A percentile compares a stretch with the other conserved stretches of the same genome.
These are phyloP conservation scores for Anas flavirostris DNA, from an alignment of 2,797 vertebrate genomes.

Conservation along the genomic window DNA sequence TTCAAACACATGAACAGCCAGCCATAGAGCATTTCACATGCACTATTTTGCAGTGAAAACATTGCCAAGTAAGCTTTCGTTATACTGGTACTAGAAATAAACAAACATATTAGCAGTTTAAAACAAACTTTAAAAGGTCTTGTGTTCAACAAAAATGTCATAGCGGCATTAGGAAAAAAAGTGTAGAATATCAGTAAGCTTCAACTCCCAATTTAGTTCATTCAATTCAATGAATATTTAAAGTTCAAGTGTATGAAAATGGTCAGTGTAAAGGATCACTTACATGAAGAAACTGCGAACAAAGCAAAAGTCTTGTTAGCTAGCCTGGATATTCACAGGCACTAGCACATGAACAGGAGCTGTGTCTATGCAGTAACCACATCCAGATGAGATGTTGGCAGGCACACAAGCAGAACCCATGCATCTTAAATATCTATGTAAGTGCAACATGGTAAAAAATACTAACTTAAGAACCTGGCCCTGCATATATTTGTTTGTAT, in stretches of 20 bases:
- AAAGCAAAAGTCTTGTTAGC: neutral
- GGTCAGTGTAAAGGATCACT: constrained; percentile 14
- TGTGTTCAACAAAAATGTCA: constrained; percentile 24
- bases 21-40: constrained; percentile 24
- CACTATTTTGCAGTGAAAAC: constrained; percentile 59
- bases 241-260: neutral
- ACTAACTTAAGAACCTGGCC: neutral
- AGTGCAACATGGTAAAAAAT: neutral
- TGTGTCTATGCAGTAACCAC: neutral
- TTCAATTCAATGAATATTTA: constrained; percentile 13
- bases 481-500: neutral
- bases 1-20: constrained; percentile 44
- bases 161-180: constrained; percentile 47
- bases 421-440: neutral
- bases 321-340: neutral
- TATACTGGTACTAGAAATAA: constrained; percentile 69
- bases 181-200: constrained; percentile 29
- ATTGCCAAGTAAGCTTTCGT: constrained; percentile 67
- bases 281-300: constrained; percentile 12
- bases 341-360: neutral
- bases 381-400: neutral
- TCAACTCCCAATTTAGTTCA: constrained; percentile 7
- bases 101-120: constrained; percentile 44
- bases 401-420: neutral
- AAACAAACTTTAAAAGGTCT: constrained; percentile 55